Base-by-base conservation (phyloP, 2,888 invertebrate genomes). In the Morinoia aosen region DNA sequence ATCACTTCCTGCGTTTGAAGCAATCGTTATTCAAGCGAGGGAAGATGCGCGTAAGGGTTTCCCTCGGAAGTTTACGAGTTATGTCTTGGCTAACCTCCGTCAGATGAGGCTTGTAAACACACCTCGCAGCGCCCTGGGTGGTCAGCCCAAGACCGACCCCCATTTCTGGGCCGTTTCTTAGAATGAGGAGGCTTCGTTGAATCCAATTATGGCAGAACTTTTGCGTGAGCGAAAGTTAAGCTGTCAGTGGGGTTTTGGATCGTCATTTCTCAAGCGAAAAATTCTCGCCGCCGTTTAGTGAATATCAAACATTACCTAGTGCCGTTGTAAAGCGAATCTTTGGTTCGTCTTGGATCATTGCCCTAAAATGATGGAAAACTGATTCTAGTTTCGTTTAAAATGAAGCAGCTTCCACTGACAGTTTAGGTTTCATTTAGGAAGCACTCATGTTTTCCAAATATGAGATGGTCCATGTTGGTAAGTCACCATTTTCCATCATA, bases 1-100 rank as follows among this genome's bases (percentile, higher is more conserved):
- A 33, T 33, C 33, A 76, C 76, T 76, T 76, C 76, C 76, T 76
- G 25, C 33, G 10, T 33, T 33, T 76, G 8, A 16, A 76, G 76
- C 76, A 76, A 33, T 76, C 76, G 76, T 76, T 76, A 76, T 76
- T 76, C 16, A 76, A 76, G 76, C 25, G 76, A 76, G 33, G 76
- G 76, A 76, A 93, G 58, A 93, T 93, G 93, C 25, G 57, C 33
- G 25, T 57, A 33, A 56, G 57, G 57, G 90, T 39, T 88, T 48
- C 48, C 91, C 57, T 93, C 93, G 93, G 93, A 93, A 93, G 93
- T 93, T 93, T 93, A 93, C 57, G 16, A 33, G 10, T 93, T 12
- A 57, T 57, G 93, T 93, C 93, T 57, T 93, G 57, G 58, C 11
- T 93, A 57, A 93, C 93, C 57, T 57, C 56, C 93, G 93, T 48